Percentiles rank a stretch among this genome's conserved stretches.
Evolutionary conservation across 1,140 invertebrate genomes (phyloP).

Genomic region (Drosophila carrolli): DNA sequence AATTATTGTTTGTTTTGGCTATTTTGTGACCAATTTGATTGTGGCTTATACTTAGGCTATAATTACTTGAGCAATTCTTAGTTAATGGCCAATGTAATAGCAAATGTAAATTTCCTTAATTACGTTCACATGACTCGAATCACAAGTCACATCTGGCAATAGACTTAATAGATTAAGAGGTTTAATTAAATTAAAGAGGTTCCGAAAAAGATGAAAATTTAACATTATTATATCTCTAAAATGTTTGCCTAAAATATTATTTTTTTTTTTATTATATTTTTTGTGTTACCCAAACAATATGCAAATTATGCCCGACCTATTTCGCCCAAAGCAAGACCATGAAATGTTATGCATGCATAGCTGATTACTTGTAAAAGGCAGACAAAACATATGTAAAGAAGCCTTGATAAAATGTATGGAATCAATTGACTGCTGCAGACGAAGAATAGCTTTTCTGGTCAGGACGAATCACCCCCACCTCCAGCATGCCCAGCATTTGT

Average conservation of each 20-base stretch:
- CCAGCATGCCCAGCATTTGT: slow-evolving; percentile 4
- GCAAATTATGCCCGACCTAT: slow-evolving; percentile 10
- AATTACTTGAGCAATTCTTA: slow-evolving; percentile 1
- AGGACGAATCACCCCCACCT: neutral
- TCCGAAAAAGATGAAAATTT: too few species aligned
- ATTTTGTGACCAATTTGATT: slow-evolving; percentile 7
- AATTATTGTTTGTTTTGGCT: slow-evolving; percentile 4
- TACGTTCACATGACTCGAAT: neutral
- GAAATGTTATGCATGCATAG: slow-evolving; percentile 23
- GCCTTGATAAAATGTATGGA: slow-evolving; percentile 15
- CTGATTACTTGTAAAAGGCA: slow-evolving; percentile 22
- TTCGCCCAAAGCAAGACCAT: neutral
- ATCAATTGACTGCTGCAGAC: slow-evolving; percentile 34
- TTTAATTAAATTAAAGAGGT: too few species aligned
- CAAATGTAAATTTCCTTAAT: slow-evolving; percentile 7
- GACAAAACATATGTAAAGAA: slow-evolving; percentile 32
- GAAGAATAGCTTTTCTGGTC: slow-evolving; percentile 7
- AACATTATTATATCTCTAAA: neutral
- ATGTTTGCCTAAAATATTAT: neutral
- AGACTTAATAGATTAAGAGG: too few species aligned
- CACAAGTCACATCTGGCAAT: neutral
- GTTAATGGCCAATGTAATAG: slow-evolving; percentile 2
- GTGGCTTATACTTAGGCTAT: neutral
- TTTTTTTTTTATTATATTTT: too few species aligned
- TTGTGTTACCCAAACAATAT: slow-evolving; percentile 6